Percentiles rank a stretch among this genome's conserved stretches.
Evolutionary conservation across 2,113 vertebrate genomes (phyloP).

Genomic region (Dasypus novemcinctus): DNA sequence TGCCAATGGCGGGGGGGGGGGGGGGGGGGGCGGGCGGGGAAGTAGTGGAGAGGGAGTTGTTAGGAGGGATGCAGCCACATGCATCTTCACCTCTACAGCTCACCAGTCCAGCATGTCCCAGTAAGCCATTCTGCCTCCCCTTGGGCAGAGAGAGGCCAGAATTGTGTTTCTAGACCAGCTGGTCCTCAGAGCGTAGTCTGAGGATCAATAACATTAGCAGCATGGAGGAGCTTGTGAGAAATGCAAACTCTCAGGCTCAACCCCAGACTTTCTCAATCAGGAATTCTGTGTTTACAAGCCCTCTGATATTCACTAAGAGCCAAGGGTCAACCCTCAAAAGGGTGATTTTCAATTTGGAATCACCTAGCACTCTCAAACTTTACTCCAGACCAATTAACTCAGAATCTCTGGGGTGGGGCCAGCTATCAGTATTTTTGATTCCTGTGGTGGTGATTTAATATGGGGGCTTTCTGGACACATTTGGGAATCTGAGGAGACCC

Average conservation of each 20-base stretch:
- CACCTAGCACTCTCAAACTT: neutral
- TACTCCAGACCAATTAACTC: neutral
- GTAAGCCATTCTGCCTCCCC: neutral
- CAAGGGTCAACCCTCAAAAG: neutral
- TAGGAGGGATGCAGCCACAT: neutral
- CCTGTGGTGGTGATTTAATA: neutral
- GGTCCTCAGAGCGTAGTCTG: neutral
- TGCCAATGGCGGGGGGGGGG: no score
- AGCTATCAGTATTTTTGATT: neutral
- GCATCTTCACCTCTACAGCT: neutral
- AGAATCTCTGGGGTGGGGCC: neutral
- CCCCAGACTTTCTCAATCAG: neutral
- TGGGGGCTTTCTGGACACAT: neutral
- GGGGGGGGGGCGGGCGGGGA: no score
- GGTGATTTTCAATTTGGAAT: neutral
- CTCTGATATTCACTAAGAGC: neutral
- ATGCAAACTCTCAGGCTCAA: neutral
- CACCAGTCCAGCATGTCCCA: neutral
- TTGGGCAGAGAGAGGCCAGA: neutral
- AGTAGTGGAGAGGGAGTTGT: neutral
- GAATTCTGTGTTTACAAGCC: neutral
- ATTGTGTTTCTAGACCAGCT: neutral
- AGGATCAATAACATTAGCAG: neutral
- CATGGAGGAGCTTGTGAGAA: neutral
- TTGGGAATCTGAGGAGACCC: neutral